These are phyloP conservation scores for Harpagifer antarcticus DNA, from an alignment of 2,797 vertebrate genomes.

Conservation along the genomic window DNA sequence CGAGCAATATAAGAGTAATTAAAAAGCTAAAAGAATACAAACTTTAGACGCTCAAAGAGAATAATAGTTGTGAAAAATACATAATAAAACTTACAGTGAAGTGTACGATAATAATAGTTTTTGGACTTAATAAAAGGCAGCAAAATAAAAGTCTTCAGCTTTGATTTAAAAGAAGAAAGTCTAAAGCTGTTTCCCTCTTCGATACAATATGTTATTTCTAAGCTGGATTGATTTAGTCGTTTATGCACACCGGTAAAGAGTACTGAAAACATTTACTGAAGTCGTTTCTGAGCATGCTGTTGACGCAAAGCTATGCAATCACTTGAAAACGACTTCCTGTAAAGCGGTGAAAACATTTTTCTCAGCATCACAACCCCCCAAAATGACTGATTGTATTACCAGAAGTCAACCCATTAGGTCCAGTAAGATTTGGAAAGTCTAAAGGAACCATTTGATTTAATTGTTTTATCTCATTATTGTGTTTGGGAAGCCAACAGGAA, in stretches of 20 bases:
- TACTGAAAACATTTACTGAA: background rate
- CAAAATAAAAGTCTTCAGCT: background rate
- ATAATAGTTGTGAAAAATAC: too few relatives aligned
- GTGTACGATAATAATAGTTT: too few relatives aligned
- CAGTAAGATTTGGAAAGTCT: background rate
- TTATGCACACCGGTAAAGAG: background rate
- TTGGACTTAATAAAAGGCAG: too few relatives aligned
- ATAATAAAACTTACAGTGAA: too few relatives aligned
- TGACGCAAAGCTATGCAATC: background rate
- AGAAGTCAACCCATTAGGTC: background rate
- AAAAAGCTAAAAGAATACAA: too few relatives aligned
- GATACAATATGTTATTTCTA: background rate
- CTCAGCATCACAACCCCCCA: background rate
- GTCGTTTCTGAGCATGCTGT: background rate
- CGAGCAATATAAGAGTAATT: too few relatives aligned
- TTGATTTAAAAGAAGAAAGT: constrained; percentile 8
- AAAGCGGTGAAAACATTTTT: background rate
- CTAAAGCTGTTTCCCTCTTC: constrained; percentile 11
- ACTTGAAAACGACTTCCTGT: background rate
- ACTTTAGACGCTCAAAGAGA: too few relatives aligned
- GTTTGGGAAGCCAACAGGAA: background rate
- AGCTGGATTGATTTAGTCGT: background rate
- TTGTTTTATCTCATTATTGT: background rate
- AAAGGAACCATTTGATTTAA: background rate
- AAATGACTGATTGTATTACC: background rate